Percentiles rank a stretch among this genome's conserved stretches.
These are phyloP conservation scores for Hemichromis elongatus DNA, from an alignment of 2,113 vertebrate species.

Conservation along the genomic window DNA sequence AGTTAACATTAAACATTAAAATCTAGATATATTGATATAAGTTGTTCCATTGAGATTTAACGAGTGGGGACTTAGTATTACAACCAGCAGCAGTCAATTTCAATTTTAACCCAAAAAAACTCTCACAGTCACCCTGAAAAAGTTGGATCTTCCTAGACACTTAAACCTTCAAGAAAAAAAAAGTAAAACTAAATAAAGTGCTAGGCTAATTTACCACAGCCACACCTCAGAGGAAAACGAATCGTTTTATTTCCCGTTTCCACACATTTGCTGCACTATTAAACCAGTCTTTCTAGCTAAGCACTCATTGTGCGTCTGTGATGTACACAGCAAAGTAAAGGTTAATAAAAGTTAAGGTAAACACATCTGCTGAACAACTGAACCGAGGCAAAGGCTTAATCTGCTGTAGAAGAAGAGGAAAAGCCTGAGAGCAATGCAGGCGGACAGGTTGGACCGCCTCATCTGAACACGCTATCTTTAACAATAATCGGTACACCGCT, in stretches of 20 bases:
- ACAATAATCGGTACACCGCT: too few relatives aligned
- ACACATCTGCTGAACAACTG: background rate
- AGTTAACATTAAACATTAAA: background rate
- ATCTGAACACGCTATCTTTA: background rate
- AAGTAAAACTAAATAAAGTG: background rate
- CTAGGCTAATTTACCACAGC: background rate
- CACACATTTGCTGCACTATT: accelerated
- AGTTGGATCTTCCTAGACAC: background rate
- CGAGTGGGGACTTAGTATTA: background rate
- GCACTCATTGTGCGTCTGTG: background rate
- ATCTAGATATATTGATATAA: background rate
- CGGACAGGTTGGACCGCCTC: conserved; percentile 53
- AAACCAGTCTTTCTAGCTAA: background rate
- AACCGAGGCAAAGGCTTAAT: background rate
- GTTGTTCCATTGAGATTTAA: background rate
- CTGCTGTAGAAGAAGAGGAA: background rate
- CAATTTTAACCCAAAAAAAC: background rate
- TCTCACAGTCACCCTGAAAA: background rate
- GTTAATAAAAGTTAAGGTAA: background rate
- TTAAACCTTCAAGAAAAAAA: background rate
- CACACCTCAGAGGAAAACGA: background rate
- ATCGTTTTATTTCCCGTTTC: background rate
- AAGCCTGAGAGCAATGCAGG: conserved; percentile 10
- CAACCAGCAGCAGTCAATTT: background rate
- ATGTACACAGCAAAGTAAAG: background rate